Evolutionary conservation across 2,888 invertebrate genomes (phyloP), one percentile per base, ranked within the genome.

Genomic region (Galerucella calmariensis): DNA sequence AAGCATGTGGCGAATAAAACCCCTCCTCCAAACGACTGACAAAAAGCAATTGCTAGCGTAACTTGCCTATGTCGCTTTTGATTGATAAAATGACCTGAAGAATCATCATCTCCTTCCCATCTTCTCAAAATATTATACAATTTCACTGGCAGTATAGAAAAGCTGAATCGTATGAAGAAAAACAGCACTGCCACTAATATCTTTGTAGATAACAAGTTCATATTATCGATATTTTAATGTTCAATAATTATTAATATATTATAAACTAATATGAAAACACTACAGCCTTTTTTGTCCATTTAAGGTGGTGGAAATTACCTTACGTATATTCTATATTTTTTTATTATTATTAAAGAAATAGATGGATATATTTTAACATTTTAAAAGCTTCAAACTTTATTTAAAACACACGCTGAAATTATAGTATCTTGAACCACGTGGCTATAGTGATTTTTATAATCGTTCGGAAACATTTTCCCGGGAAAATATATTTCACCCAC

Each of bases 1-100:
- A 90, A 90, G 75, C 90, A 89, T 2, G 90, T 90, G 46, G 90
- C 90, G 71, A 91, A 87, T n/a, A 91, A 84, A 3, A 90, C 90
- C 10, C 90, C 90, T 10, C 90, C 90, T 24, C 90, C 90, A 78
- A 90, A 90, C 62, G 89, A 86, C 79, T 88, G 88, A 69, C 89
- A 85, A 67, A 87, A 77, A 24, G 86, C 87, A 59, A 88, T 80
- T 56, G 81, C 82, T 76, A 85, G 85, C 20, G 83, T 84, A 4
- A 87, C 84, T 78, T 84, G 83, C 61, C 81, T 73, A 74, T 86
- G 85, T 70, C 86, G 79, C 75, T 80, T 82, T 61, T 83, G 81
- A 73, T 86, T 86, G 48, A 86, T 83, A 68, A 84, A 83, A 12
- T 80, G 81, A 5, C 79, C 80, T 3, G 82, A 81, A 27, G 75